phyloP scores from a whole-genome alignment of 53 echinoderm and acorn worm species.

The Arbacia lixula region DNA sequence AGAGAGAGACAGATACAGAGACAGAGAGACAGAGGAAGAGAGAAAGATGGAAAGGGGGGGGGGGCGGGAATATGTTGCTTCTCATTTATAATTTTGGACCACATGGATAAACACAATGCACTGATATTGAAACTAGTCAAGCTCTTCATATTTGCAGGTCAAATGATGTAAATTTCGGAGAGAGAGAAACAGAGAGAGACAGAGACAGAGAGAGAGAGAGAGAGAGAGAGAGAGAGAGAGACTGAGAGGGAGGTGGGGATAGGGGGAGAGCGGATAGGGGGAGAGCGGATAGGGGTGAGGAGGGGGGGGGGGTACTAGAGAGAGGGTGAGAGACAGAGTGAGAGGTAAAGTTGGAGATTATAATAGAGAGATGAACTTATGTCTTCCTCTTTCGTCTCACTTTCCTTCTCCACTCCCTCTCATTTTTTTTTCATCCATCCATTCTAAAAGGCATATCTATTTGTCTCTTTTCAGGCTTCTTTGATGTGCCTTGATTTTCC shows the following conservation, averaged over 20 bases:
- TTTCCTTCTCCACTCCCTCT: too few relatives aligned
- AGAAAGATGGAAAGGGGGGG: background rate
- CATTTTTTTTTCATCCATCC: too few relatives aligned
- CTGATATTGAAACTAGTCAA: too few relatives aligned
- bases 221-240: background rate
- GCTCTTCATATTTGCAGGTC: too few relatives aligned
- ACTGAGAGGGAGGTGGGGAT: background rate
- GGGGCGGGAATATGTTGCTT: too few relatives aligned
- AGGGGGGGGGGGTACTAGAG: background rate
- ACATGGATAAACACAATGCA: too few relatives aligned
- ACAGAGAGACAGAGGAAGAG: background rate
- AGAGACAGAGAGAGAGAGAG: background rate
- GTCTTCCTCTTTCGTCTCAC: too few relatives aligned
- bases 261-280: background rate
- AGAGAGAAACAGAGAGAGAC: background rate
- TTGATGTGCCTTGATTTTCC: too few relatives aligned
- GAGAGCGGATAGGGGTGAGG: background rate
- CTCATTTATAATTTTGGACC: too few relatives aligned
- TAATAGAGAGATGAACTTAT: background rate
- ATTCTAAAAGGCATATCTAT: too few relatives aligned
- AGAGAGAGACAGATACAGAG: background rate
- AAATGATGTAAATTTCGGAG: too few relatives aligned
- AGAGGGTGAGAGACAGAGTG: background rate
- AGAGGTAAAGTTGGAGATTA: background rate
- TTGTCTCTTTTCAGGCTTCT: too few relatives aligned